Evolutionary conservation across 2,888 invertebrate species (phyloP).

Genomic region (Eumacrocentrus americanus): DNA sequence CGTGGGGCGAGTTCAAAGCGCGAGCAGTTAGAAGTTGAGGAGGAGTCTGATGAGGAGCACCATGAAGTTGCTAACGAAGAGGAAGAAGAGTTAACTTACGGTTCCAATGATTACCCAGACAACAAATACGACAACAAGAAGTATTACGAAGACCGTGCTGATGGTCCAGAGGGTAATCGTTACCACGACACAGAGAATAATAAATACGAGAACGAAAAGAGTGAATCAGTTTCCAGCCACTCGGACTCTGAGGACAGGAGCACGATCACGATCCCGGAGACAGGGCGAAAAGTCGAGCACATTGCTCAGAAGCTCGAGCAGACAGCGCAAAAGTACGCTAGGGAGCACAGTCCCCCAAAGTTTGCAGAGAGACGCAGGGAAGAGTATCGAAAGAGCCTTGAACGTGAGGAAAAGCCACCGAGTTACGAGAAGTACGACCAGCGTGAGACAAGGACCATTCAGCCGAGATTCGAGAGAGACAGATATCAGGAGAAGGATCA

Average conservation of each 20-base stretch:
- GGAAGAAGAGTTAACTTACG: slow-evolving; percentile 39
- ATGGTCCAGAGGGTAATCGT: slow-evolving; percentile 48
- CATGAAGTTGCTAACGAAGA: slow-evolving; percentile 44
- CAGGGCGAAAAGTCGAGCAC: slow-evolving; percentile 57
- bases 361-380: slow-evolving; percentile 51
- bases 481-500: slow-evolving; percentile 25
- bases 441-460: slow-evolving; percentile 29
- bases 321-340: slow-evolving; percentile 58
- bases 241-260: slow-evolving; percentile 57
- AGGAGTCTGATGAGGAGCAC: slow-evolving; percentile 55
- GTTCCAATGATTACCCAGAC: slow-evolving; percentile 21
- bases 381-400: slow-evolving; percentile 44
- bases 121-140: slow-evolving; percentile 41
- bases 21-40: slow-evolving; percentile 38
- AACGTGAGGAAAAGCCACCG: slow-evolving; percentile 36
- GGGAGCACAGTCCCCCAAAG: slow-evolving; percentile 58
- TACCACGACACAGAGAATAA: slow-evolving; percentile 35
- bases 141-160: slow-evolving; percentile 42
- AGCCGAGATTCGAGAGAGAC: slow-evolving; percentile 29
- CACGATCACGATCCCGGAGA: slow-evolving; percentile 57
- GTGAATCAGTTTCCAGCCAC: slow-evolving; percentile 43
- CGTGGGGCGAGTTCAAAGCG: slow-evolving; percentile 35
- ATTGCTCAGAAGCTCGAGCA: slow-evolving; percentile 59
- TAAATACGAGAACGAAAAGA: slow-evolving; percentile 53
- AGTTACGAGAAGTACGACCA: slow-evolving; percentile 49